Conservation (phyloP, 2,113 vertebrate species). For the Mormoops blainvillei region DNA sequence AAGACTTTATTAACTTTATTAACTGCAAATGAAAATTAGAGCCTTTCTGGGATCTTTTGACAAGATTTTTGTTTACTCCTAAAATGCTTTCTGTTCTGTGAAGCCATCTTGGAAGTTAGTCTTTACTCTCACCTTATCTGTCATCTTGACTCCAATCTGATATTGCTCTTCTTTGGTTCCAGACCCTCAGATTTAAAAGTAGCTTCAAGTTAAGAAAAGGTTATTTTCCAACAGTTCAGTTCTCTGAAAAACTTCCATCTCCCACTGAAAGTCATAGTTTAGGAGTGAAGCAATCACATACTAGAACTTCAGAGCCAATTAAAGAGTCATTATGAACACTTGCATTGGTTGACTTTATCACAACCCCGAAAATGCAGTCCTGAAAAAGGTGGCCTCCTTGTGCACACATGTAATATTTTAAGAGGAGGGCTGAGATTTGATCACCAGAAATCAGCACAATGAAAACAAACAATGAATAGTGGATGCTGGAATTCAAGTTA, state of each 20-base stretch:
- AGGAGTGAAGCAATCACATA: constrained; percentile 58
- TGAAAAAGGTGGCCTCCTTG: background rate
- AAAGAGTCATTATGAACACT: constrained; percentile 72
- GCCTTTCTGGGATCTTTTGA: too few species aligned
- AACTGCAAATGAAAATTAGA: too few species aligned
- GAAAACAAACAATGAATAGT: constrained; percentile 81
- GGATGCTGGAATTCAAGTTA: constrained; percentile 83
- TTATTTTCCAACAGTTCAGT: constrained; percentile 78
- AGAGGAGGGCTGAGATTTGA: constrained; percentile 75
- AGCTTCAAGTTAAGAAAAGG: constrained; percentile 79
- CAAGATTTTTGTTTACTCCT: too few species aligned
- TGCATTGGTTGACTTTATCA: constrained; percentile 71
- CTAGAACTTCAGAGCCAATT: too few species aligned
- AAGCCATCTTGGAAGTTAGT: too few species aligned
- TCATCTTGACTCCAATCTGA: too few species aligned
- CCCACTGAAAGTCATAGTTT: constrained; percentile 82
- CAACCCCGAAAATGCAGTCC: constrained; percentile 76
- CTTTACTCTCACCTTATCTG: too few species aligned
- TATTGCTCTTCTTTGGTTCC: too few species aligned
- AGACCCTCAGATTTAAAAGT: constrained; percentile 69
- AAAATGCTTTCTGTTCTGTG: too few species aligned
- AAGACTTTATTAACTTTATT: too few species aligned
- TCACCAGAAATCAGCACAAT: constrained; percentile 83
- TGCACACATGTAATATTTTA: too few species aligned
- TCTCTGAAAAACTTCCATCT: constrained; percentile 82